phyloP scores from a whole-genome alignment of 2,797 vertebrate species.

The Carcharodon carcharias region DNA sequence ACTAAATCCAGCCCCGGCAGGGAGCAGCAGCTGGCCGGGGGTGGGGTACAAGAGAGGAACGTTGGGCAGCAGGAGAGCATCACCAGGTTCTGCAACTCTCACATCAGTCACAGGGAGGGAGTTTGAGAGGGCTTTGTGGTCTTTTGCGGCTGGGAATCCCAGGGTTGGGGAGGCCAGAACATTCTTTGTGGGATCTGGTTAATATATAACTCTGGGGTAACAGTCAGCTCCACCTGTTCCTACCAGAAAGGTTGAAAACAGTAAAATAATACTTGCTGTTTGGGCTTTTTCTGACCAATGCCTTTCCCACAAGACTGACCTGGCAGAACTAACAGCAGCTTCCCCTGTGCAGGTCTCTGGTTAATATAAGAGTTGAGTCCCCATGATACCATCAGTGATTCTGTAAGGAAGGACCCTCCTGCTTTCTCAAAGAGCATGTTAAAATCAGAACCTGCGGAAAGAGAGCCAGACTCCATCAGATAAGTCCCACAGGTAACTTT shows the following conservation, averaged over 20 bases:
- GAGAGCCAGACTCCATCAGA: background rate
- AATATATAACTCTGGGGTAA: background rate
- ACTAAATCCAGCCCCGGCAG: background rate
- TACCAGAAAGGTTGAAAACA: background rate
- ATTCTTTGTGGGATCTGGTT: background rate
- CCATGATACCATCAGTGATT: background rate
- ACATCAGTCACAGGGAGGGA: background rate
- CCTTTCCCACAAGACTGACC: background rate
- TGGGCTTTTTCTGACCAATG: background rate
- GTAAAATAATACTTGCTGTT: background rate
- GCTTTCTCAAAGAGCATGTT: background rate
- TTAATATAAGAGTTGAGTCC: background rate
- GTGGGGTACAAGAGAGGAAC: background rate
- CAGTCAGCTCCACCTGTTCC: background rate
- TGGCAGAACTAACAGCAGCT: background rate
- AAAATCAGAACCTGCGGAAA: background rate
- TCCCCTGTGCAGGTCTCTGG: background rate
- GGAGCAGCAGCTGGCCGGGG: background rate
- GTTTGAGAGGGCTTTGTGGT: background rate
- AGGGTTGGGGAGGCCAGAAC: background rate
- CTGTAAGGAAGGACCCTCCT: background rate
- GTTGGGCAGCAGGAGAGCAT: background rate
- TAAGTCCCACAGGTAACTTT: background rate
- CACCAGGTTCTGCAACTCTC: background rate
- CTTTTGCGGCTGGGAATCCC: background rate